These are phyloP conservation scores for Eutrigla gurnardus DNA, from an alignment of 2,797 vertebrate species.

Conservation along the genomic window DNA sequence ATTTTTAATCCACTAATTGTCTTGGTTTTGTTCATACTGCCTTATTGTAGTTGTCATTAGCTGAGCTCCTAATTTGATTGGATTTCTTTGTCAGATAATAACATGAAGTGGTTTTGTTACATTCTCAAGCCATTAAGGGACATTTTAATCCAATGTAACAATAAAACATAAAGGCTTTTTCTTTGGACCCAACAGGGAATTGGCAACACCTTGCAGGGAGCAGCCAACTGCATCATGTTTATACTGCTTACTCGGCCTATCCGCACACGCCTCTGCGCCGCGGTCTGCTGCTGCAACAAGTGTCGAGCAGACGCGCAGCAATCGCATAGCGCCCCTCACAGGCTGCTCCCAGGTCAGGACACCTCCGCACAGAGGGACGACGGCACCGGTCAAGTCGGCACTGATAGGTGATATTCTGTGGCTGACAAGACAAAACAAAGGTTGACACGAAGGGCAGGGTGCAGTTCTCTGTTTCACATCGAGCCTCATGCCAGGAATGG, in stretches of 20 bases:
- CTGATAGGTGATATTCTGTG: slow-evolving; percentile 49
- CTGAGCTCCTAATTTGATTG: neutral
- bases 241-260: slow-evolving; percentile 89
- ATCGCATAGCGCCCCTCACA: neutral
- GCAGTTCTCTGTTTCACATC: slow-evolving; percentile 6
- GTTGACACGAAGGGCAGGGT: neutral
- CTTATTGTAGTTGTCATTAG: neutral
- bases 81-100: neutral
- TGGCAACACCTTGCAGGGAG: slow-evolving; percentile 97
- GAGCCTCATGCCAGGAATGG: slow-evolving; percentile 44
- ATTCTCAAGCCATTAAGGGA: neutral
- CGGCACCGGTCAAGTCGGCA: slow-evolving; percentile 7
- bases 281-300: slow-evolving; percentile 80
- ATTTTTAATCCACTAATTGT: neutral
- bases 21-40: neutral
- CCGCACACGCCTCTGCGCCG: slow-evolving; percentile 82
- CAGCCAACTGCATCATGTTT: slow-evolving; percentile 97
- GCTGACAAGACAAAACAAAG: slow-evolving; percentile 19
- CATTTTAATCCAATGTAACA: too few relatives aligned
- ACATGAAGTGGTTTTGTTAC: neutral
- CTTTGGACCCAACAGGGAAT: slow-evolving; percentile 85
- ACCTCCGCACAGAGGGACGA: slow-evolving; percentile 43
- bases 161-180: neutral
- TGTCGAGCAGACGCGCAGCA: slow-evolving; percentile 1
- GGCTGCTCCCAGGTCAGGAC: slow-evolving; percentile 33